Percentiles rank a stretch among this genome's conserved stretches.
phyloP scores from a whole-genome alignment of 2,113 vertebrate species.

The Oncorhynchus clarkii region DNA sequence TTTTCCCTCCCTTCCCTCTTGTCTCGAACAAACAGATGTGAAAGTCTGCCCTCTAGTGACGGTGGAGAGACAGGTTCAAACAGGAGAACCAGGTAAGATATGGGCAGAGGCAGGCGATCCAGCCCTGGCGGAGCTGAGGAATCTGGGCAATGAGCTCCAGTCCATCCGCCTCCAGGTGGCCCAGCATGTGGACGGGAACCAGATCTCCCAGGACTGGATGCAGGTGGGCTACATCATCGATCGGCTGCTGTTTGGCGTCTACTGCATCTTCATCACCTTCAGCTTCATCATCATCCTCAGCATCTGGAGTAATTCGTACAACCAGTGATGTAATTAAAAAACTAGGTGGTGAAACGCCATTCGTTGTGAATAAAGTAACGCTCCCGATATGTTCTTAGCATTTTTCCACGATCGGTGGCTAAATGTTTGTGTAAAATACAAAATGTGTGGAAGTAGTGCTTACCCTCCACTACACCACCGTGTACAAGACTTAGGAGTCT shows the following conservation, averaged over 20 bases:
- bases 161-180: constrained; percentile 60
- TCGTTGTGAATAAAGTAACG: too few species aligned
- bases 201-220: constrained; percentile 63
- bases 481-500: too few species aligned
- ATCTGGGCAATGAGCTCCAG: constrained; percentile 51
- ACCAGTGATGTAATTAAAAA: too few species aligned
- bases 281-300: constrained; percentile 70
- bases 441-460: too few species aligned
- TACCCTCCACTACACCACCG: too few species aligned
- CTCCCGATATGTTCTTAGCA: too few species aligned
- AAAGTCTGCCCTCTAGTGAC: not conserved
- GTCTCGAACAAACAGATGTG: not conserved
- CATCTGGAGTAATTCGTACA: constrained; percentile 56
- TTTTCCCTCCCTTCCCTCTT: not conserved
- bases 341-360: too few species aligned
- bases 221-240: constrained; percentile 72
- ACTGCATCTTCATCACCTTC: constrained; percentile 67
- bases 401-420: too few species aligned
- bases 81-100: not conserved
- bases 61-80: not conserved
- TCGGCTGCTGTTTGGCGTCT: constrained; percentile 69
- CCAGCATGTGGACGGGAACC: constrained; percentile 29
- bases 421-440: too few species aligned
- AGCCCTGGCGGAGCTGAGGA: constrained; percentile 54
- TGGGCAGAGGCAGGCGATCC: not conserved